Evolutionary conservation across 2,113 vertebrate genomes (phyloP).

Genomic region (Centrocercus urophasianus): DNA sequence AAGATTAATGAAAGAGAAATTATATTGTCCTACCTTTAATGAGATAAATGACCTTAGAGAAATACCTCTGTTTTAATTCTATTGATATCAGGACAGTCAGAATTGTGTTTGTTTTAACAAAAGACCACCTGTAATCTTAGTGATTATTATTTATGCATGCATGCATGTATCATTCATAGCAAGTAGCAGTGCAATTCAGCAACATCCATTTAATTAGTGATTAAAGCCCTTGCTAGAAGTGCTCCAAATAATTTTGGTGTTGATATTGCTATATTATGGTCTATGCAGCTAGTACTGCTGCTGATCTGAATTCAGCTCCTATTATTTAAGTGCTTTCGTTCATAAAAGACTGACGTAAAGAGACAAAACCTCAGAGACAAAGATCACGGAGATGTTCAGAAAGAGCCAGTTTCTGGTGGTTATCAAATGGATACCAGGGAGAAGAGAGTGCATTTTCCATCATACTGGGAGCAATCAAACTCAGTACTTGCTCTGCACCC

Average conservation of each 20-base stretch:
- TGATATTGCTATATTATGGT: neutral
- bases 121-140: neutral
- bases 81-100: neutral
- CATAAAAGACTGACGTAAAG: neutral
- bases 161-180: neutral
- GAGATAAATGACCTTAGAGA: neutral
- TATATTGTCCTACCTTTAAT: neutral
- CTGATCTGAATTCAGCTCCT: conserved; percentile 10
- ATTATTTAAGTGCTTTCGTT: neutral
- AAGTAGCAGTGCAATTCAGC: neutral
- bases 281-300: neutral
- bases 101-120: neutral
- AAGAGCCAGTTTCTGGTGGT: neutral
- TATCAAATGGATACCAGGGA: neutral
- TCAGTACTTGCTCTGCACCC: conserved; percentile 16
- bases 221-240: neutral
- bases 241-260: neutral
- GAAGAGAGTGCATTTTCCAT: neutral
- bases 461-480: conserved; percentile 9
- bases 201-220: conserved; percentile 2
- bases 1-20: neutral
- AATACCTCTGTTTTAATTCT: neutral
- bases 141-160: neutral
- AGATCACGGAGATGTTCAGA: neutral
- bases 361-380: conserved; percentile 15